Evolutionary conservation across 2,113 vertebrate genomes (phyloP), one percentile per base, ranked within the genome.

Genomic region (Neodontobutis hainanensis): DNA sequence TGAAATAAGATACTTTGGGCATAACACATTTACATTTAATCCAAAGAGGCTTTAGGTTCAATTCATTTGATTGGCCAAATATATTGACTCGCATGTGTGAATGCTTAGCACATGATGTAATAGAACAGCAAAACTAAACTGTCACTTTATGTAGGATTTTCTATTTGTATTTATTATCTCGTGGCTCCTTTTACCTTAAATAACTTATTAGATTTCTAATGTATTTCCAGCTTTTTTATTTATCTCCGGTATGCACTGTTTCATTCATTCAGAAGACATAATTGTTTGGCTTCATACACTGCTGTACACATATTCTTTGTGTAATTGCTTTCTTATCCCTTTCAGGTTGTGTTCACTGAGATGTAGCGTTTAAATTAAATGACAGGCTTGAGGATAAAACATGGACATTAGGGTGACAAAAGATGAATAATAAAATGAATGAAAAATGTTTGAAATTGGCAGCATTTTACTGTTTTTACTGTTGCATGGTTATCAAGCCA

Each of bases 291-390:
- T 6, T 55, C 52, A 38, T n/a, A 15, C 15, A 36, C 34, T 75
- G 35, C 47, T 65, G 48, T n/a, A 34, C 45, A 11, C 27, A 16
- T 0, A 46, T 43, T 38, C 35, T 43, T 8, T 38, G 15, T 3
- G 58, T 5, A 69, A 4, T 27, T 27, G 43, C n/a, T 59, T 34
- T 61, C 6, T 19, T 68, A 11, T 65, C 65, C 70, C 51, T 59
- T 32, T 75, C 27, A 47, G 27, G 15, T 35, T 43, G 42, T 51
- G 43, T 36, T 36, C 52, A 46, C 38, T 8, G 5, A 52, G 5
- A 27, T 36, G 5, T 5, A 27, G 8, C 32, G 16, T 73, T 62
- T 60, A 45, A 61, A 46, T 61, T 6, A 51, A 62, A 44, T 14
- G 16, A 42, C 16, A 42, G 14, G 53, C 14, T 8, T 67, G 15